These are phyloP conservation scores for Lepus timidus DNA, from an alignment of 2,113 vertebrate species.

Conservation along the genomic window DNA sequence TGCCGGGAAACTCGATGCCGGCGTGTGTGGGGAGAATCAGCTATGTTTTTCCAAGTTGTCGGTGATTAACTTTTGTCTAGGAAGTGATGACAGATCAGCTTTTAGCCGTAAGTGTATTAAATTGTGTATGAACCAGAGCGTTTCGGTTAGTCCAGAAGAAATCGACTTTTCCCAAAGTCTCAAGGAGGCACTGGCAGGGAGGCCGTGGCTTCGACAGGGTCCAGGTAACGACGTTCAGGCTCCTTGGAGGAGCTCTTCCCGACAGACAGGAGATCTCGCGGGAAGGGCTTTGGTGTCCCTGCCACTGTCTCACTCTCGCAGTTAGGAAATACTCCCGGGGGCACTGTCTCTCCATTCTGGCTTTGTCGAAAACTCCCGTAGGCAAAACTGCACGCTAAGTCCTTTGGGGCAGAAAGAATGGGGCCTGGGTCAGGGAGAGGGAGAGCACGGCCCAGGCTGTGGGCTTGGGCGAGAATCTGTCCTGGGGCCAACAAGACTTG, in stretches of 20 bases:
- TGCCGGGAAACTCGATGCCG: background rate
- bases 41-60: background rate
- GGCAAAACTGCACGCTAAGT: too few relatives aligned
- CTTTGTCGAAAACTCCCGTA: background rate
- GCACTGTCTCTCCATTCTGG: background rate
- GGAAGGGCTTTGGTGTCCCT: too few relatives aligned
- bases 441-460: fast-evolving
- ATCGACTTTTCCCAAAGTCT: background rate
- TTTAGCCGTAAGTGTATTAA: background rate
- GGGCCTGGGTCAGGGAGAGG: fast-evolving
- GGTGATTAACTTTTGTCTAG: background rate
- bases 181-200: background rate
- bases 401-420: background rate
- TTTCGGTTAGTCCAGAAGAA: background rate
- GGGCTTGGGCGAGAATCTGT: too few relatives aligned
- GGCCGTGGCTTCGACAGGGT: too few relatives aligned
- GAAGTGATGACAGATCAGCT: background rate
- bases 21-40: background rate
- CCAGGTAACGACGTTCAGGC: fast-evolving
- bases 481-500: background rate
- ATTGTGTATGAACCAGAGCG: background rate
- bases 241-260: background rate
- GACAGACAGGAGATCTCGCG: too few relatives aligned
- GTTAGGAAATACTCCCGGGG: background rate
- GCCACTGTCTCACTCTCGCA: background rate